A percentile compares a stretch with the other conserved stretches of the same genome.
phyloP scores from a whole-genome alignment of 2,888 invertebrate genomes.

The Cerastoderma edule region DNA sequence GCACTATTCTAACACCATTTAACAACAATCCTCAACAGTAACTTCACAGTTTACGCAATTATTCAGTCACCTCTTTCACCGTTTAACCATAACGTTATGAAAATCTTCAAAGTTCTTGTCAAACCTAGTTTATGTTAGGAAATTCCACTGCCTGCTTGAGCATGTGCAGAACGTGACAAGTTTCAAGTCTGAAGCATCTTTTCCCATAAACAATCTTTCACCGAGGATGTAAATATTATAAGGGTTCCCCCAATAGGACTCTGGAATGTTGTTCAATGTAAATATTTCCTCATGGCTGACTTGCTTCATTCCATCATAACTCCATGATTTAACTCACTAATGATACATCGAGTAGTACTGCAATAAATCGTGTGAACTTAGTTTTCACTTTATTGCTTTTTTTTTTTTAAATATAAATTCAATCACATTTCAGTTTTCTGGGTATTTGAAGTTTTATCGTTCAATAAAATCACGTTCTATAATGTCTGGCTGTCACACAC shows the following conservation, averaged over 20 bases:
- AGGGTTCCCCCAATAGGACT: not conserved
- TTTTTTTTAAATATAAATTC: not conserved
- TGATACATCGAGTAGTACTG: too few species aligned
- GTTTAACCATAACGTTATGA: too few species aligned
- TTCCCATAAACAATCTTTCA: conserved; percentile 4
- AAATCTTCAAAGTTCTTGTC: too few species aligned
- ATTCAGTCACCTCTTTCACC: too few species aligned
- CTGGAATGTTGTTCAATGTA: conserved; percentile 8
- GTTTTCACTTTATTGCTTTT: not conserved
- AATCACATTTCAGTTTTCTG: not conserved
- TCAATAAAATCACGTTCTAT: not conserved
- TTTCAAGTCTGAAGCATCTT: too few species aligned
- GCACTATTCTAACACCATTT: not conserved
- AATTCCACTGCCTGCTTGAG: not conserved
- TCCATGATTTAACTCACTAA: too few species aligned
- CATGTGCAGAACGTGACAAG: not conserved
- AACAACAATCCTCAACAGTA: not conserved
- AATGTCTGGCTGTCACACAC: not conserved
- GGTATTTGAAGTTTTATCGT: not conserved
- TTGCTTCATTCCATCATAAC: too few species aligned
- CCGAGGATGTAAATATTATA: not conserved
- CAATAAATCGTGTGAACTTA: too few species aligned
- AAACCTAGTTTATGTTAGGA: too few species aligned
- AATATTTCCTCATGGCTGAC: conserved; percentile 12
- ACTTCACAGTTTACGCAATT: not conserved